Percentiles rank a stretch among this genome's conserved stretches.
phyloP scores from a whole-genome alignment of 2,888 invertebrate genomes.

The Camptogramma bilineatum region DNA sequence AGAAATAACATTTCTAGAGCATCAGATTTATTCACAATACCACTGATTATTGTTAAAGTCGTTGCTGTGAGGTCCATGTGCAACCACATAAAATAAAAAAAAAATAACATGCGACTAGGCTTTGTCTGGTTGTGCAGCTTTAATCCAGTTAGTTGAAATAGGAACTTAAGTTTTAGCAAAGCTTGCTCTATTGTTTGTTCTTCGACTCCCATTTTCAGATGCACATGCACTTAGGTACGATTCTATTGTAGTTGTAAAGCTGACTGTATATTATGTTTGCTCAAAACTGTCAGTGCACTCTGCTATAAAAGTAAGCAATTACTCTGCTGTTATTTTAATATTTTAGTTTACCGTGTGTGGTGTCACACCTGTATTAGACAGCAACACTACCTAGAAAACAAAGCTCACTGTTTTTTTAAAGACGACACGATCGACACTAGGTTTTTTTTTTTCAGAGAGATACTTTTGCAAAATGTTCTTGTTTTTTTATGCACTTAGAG shows the following conservation, averaged over 20 bases:
- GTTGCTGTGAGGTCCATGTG: background rate
- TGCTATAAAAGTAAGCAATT: too few relatives aligned
- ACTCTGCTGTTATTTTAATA: background rate
- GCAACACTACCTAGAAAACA: background rate
- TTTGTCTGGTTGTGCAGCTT: slow-evolving; percentile 11
- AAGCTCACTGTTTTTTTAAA: too few relatives aligned
- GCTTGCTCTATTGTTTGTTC: slow-evolving; percentile 1
- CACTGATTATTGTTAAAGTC: background rate
- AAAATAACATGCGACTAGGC: background rate
- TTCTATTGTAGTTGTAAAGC: background rate
- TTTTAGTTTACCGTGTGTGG: background rate
- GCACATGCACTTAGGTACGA: background rate
- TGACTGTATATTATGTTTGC: slow-evolving; percentile 2
- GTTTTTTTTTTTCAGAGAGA: too few relatives aligned
- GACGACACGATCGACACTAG: too few relatives aligned
- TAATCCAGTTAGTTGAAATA: slow-evolving; percentile 11
- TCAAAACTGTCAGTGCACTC: background rate
- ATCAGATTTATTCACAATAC: background rate
- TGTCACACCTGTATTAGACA: slow-evolving; percentile 4
- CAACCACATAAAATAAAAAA: slow-evolving; percentile 6
- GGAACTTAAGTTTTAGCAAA: slow-evolving; percentile 2
- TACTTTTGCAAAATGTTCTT: too few relatives aligned
- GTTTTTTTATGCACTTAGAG: too few relatives aligned
- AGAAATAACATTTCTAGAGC: slow-evolving; percentile 13
- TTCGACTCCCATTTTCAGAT: slow-evolving; percentile 7